These are phyloP conservation scores for Plagodis dolabraria DNA, from an alignment of 2,888 invertebrate genomes.

Conservation along the genomic window DNA sequence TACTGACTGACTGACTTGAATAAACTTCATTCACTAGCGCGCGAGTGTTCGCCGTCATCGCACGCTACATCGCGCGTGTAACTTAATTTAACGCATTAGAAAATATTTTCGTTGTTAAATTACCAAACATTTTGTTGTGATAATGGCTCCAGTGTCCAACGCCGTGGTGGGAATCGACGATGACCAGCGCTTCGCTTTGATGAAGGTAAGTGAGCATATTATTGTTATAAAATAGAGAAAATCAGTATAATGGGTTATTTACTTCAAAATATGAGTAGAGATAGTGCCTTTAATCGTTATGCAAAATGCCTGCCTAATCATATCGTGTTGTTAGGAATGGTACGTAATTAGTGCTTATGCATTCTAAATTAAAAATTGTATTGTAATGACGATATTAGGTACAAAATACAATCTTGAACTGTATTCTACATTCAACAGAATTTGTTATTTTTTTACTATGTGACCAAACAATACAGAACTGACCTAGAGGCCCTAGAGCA, in stretches of 20 bases:
- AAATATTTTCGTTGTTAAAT: background rate
- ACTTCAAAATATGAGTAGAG: constrained; percentile 10
- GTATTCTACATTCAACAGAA: too few species aligned
- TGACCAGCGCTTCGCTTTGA: constrained; percentile 90
- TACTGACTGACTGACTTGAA: constrained; percentile 4
- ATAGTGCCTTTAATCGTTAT: constrained; percentile 17
- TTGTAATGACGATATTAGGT: too few species aligned
- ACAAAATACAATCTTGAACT: too few species aligned
- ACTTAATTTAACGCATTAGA: background rate
- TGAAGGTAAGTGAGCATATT: constrained; percentile 86
- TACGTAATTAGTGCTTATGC: background rate
- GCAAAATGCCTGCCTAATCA: constrained; percentile 37
- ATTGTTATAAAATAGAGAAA: background rate
- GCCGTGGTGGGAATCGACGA: constrained; percentile 86
- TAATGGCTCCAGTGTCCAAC: constrained; percentile 75
- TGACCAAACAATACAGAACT: too few species aligned
- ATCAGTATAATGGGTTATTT: constrained; percentile 24
- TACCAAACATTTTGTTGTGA: constrained; percentile 36
- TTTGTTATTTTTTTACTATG: too few species aligned
- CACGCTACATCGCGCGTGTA: constrained; percentile 24
- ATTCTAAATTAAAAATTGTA: too few species aligned
- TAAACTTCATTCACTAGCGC: constrained; percentile 48
- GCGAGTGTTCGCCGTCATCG: constrained; percentile 34
- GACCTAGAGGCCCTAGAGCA: too few species aligned
- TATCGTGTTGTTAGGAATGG: constrained; percentile 1